Evolutionary conservation across 2,797 vertebrate genomes (phyloP), one percentile per base, ranked within the genome.

Genomic region (Scolopax rusticola): DNA sequence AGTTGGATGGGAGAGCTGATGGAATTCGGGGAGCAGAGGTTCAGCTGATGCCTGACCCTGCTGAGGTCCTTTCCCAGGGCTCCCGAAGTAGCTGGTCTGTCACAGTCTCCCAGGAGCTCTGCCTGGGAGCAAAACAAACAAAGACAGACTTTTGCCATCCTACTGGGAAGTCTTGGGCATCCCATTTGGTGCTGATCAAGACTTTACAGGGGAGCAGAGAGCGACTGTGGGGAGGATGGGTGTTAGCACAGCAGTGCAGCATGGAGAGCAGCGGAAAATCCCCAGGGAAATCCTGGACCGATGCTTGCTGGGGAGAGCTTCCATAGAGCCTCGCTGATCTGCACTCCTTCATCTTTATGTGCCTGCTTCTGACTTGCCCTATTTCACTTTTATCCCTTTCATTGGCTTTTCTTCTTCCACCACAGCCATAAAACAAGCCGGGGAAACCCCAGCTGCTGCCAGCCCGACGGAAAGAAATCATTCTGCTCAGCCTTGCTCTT

Each of bases 401-500:
- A 87, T 7, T 87, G 94, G 78, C 85, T 96, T 94, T 96, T 89
- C 78, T 87, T 78, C 78, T 96, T 95, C 67, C 76, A 88, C 53
- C 70, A 80, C 78, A 91, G 91, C 87, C n/a, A 12, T 95, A 86
- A 96, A 96, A 71, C 84, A 93, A 91, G 59, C 56, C 1, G 5
- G 81, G 75, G 65, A 88, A 87, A 76, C 84, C 93, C 88, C 91
- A 87, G 50, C 82, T 87, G 56, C 91, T 79, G 32, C 63, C 50
- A 82, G 86, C 48, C 57, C 79, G 68, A 90, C 89, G 78, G 63
- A 80, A 83, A 93, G 84, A 68, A 93, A 76, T 25, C 43, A 5
- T 33, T 76, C 54, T 47, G 60, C 74, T 85, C 70, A 73, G 51
- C 43, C 54, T 86, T 8, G 36, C 63, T 94, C 48, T 40, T 68